phyloP scores from a whole-genome alignment of 2,113 vertebrate species.

The Nothocercus julius region DNA sequence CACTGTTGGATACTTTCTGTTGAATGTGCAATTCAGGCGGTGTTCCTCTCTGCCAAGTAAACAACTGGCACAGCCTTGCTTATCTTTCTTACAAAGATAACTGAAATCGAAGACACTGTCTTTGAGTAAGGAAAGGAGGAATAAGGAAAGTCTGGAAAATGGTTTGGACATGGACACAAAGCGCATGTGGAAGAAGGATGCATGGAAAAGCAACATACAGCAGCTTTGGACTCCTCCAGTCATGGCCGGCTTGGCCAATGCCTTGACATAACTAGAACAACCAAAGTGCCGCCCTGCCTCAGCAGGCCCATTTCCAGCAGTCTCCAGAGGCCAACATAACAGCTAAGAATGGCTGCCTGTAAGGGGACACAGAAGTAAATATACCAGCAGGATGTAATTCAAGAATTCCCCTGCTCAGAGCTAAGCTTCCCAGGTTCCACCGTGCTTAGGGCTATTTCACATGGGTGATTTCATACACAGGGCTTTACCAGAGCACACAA shows the following conservation, averaged over 20 bases:
- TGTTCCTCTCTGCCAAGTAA: not conserved
- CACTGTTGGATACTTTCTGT: not conserved
- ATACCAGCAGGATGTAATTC: not conserved
- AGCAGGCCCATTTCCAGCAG: not conserved
- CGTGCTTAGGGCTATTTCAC: constrained; percentile 29
- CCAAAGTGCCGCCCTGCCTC: not conserved
- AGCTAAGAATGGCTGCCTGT: not conserved
- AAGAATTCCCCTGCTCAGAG: not conserved
- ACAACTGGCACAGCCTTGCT: not conserved
- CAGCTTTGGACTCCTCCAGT: not conserved
- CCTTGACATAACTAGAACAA: not conserved
- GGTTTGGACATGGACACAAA: not conserved
- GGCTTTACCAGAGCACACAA: not conserved
- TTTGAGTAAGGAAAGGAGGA: constrained; percentile 7
- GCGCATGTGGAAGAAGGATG: not conserved
- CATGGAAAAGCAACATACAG: constrained; percentile 3
- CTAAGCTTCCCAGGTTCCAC: constrained; percentile 15
- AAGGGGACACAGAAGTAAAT: not conserved
- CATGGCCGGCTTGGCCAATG: not conserved
- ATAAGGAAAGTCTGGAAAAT: constrained; percentile 17
- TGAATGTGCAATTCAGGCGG: not conserved
- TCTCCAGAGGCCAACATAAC: not conserved
- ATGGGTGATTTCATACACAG: constrained; percentile 27
- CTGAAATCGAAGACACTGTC: not conserved
- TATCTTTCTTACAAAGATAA: not conserved